Evolutionary conservation across 2,888 invertebrate genomes (phyloP).

Genomic region (Ectropis crepuscularia): DNA sequence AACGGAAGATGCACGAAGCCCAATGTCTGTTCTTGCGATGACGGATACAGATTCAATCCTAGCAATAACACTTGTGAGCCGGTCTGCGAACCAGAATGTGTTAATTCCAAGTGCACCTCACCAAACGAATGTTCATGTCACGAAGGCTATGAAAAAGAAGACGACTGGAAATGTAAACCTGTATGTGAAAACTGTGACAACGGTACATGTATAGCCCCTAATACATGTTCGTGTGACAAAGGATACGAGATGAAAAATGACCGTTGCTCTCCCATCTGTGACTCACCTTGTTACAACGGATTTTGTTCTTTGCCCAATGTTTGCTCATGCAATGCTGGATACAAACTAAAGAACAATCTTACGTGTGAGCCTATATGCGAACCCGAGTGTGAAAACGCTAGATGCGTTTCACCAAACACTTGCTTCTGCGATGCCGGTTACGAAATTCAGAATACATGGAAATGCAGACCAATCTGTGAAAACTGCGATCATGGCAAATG

Average conservation of each 20-base stretch:
- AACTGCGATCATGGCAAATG: constrained; percentile 6
- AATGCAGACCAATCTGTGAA: constrained; percentile 10
- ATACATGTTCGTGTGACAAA: constrained; percentile 38
- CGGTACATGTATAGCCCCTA: constrained; percentile 46
- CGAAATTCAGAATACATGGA: neutral
- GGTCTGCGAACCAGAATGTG: constrained; percentile 38
- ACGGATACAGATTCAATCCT: constrained; percentile 51
- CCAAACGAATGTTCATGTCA: constrained; percentile 77
- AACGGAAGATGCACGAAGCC: constrained; percentile 65
- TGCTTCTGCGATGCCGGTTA: constrained; percentile 6
- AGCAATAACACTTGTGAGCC: constrained; percentile 31
- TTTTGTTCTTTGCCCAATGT: constrained; percentile 62
- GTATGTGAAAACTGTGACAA: constrained; percentile 45
- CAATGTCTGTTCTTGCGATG: constrained; percentile 72
- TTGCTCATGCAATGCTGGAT: constrained; percentile 50
- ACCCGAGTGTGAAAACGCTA: constrained; percentile 25
- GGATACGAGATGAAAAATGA: constrained; percentile 35
- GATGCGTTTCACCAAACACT: constrained; percentile 22
- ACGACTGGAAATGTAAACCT: constrained; percentile 40
- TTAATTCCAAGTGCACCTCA: constrained; percentile 46
- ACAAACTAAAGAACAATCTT: constrained; percentile 20
- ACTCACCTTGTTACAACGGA: constrained; percentile 50
- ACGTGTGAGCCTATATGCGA: constrained; percentile 30
- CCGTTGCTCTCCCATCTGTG: constrained; percentile 50
- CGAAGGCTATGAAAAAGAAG: constrained; percentile 53